These are phyloP conservation scores for Anticlea derivata DNA, from an alignment of 2,888 invertebrate species.

Conservation along the genomic window DNA sequence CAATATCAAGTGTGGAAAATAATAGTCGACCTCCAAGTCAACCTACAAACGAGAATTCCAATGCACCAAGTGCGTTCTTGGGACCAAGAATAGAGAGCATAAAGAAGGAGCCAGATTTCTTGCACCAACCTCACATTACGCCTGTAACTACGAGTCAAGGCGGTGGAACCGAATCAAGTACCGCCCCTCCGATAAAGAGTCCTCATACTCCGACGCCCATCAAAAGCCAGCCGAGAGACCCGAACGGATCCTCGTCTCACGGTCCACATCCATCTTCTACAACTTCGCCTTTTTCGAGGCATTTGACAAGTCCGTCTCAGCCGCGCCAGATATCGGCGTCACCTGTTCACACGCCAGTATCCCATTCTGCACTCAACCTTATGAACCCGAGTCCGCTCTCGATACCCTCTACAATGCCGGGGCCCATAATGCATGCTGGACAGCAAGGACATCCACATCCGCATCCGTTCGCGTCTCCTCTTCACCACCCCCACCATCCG, in stretches of 20 bases:
- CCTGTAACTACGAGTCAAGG: slow-evolving; percentile 79
- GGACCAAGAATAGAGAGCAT: slow-evolving; percentile 88
- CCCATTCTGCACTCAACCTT: slow-evolving; percentile 85
- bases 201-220: slow-evolving; percentile 81
- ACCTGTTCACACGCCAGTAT: slow-evolving; percentile 76
- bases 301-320: slow-evolving; percentile 78
- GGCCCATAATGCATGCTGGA: slow-evolving; percentile 89
- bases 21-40: slow-evolving; percentile 77
- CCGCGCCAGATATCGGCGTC: slow-evolving; percentile 78
- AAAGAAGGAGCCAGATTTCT: slow-evolving; percentile 89
- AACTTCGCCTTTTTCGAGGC: slow-evolving; percentile 79
- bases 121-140: slow-evolving; percentile 78
- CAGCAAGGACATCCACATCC: slow-evolving; percentile 89
- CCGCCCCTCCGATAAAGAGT: slow-evolving; percentile 83
- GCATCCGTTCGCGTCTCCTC: slow-evolving; percentile 86
- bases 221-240: slow-evolving; percentile 69
- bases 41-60: slow-evolving; percentile 75
- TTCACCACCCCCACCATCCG: slow-evolving; percentile 90
- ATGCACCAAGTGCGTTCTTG: slow-evolving; percentile 81
- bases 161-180: slow-evolving; percentile 71
- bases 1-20: slow-evolving; percentile 76
- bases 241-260: slow-evolving; percentile 69
- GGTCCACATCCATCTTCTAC: slow-evolving; percentile 69
- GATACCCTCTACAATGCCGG: slow-evolving; percentile 86
- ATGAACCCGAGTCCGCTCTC: slow-evolving; percentile 85